Evolutionary conservation across 2,888 invertebrate genomes (phyloP), one percentile per base, ranked within the genome.

Genomic region (Lamproptera curius): DNA sequence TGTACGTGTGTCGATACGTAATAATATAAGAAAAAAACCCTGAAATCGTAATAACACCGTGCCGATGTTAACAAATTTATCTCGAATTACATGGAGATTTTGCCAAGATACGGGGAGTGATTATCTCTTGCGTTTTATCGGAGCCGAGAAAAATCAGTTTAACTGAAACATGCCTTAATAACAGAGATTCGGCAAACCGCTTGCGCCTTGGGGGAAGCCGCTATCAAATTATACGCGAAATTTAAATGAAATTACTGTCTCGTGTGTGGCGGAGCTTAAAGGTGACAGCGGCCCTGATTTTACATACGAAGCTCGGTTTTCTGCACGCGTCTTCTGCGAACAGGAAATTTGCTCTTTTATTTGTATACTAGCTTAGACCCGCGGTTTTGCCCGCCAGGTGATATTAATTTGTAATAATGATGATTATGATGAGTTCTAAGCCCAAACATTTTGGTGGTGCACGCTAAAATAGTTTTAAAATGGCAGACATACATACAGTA

Each of bases 221-320:
- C 11, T 3, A 13, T 16, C 17, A 40, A 40, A 41, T 46, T 36
- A 35, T 16, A 17, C 26, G 16, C 26, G 40, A 40, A 42, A 44
- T 45, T 47, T 41, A 36, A 43, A 46, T 28, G 37, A 34, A 52
- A 46, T 49, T 16, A 35, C 40, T 8, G 11, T 4, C 6, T 9
- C 16, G 4, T 20, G 20, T 20, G 9, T 10, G 8, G 31, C 31
- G 13, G 16, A 13, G 20, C 15, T 15, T 9, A 17, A 17, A 33
- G 4, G 11, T 34, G 17, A 33, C 16, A 42, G 14, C 23, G 42
- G 33, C 31, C 38, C 11, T 42, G 38, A 47, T 47, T 42, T 42
- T n/a, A 37, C 9, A 11, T 15, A n/a, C 16, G 26, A 26, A 4
- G 2, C 26, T 11, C 34, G 38, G 8, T 41, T 42, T 34, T 13